Evolutionary conservation across 92 coral and sea anemone species (phyloP), one percentile per base, ranked within the genome.

Genomic region (Diadumene lineata): DNA sequence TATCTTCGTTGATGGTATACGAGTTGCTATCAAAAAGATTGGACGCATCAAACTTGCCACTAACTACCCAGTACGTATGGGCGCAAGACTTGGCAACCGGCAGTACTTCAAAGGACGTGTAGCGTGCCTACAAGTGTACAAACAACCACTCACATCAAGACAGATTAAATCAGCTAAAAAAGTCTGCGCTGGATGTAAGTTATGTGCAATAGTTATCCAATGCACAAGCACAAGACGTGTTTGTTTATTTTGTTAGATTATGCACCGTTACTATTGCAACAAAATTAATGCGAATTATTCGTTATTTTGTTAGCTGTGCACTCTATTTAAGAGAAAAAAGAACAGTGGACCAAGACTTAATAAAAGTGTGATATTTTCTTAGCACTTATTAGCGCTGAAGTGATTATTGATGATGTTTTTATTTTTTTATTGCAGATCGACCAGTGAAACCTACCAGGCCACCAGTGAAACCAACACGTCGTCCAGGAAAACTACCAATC

Each of bases 41-140:
- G 90, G 92, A 13, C 66, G 83, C 3, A 83, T 87, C 19, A 88
- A 83, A 18, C 64, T 91, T 26, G 86, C 97, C 11, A 91, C 97
- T 1, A 87, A 91, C 83, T 87, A 91, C 43, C 92, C 92, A 1
- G 92, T 80, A 30, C 84, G 97, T 21, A 61, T 91, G 76, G 97
- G 97, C 10, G 92, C 92, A 29, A 75, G 82, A 34, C 34, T 57
- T 38, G 84, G 88, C 13, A 79, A 78, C 44, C 60, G 25, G 61
- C 70, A 79, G 68, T 78, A 82, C 82, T 82, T 87, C 53, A 72
- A 75, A 43, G 92, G 92, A 1, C 72, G 87, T 7, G 79, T 87
- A n/a, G 44, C 92, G 11, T 87, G 92, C 69, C 71, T 87, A 23
- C 92, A 87, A 33, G 72, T 87, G 63, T 87, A 72, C 63, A 21